Conservation (phyloP, 2,797 vertebrate species). For the Crocodylus rhombifer region DNA sequence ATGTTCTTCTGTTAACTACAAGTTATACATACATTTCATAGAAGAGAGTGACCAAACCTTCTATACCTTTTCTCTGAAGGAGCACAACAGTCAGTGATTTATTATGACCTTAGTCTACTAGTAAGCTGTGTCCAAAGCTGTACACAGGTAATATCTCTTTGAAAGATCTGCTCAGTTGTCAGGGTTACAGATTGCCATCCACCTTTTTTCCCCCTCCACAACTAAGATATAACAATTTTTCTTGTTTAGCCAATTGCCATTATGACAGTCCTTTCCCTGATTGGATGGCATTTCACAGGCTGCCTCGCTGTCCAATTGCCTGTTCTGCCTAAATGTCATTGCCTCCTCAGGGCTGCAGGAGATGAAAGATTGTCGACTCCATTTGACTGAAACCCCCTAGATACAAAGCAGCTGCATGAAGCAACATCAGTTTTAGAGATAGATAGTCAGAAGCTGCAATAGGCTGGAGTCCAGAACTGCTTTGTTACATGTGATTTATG, state of each 20-base stretch:
- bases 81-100: background rate
- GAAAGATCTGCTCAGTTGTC: constrained; percentile 30
- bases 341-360: constrained; percentile 64
- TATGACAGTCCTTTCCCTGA: constrained; percentile 43
- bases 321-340: constrained; percentile 17
- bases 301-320: constrained; percentile 39
- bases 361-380: constrained; percentile 57
- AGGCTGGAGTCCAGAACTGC: constrained; percentile 59
- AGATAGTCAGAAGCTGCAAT: constrained; percentile 52
- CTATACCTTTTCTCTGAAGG: background rate
- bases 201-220: background rate
- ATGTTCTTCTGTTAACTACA: background rate
- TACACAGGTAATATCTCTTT: background rate
- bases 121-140: background rate
- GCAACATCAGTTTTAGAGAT: constrained; percentile 52
- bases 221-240: constrained; percentile 30
- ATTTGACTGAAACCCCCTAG: constrained; percentile 59
- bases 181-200: background rate
- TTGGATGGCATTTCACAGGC: constrained; percentile 29
- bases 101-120: background rate
- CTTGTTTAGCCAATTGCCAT: constrained; percentile 17
- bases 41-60: background rate
- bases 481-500: constrained; percentile 68
- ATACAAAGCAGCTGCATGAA: constrained; percentile 66
- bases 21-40: background rate